Evolutionary conservation across 2,888 invertebrate species (phyloP).

Genomic region (Rhagonycha lutea): DNA sequence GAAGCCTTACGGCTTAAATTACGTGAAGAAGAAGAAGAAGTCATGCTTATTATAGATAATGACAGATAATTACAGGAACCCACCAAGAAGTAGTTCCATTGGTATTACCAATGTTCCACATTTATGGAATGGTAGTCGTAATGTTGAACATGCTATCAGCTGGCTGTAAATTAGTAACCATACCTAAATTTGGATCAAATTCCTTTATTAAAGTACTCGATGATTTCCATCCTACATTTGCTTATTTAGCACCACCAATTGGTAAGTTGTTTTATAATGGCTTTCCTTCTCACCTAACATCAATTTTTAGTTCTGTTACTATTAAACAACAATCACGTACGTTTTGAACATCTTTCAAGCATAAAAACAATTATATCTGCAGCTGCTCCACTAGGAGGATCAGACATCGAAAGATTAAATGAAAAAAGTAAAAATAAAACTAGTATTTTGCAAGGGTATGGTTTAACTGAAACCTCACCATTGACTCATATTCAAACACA

Average conservation of each 20-base stretch:
- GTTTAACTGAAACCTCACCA: conserved; percentile 73
- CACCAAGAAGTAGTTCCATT: conserved; percentile 47
- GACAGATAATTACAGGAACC: conserved; percentile 28
- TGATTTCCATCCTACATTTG: conserved; percentile 36
- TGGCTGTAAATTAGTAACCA: conserved; percentile 54
- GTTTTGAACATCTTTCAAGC: conserved; percentile 27
- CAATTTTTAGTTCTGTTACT: not conserved
- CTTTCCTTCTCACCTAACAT: not conserved
- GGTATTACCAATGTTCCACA: conserved; percentile 59
- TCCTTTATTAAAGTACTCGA: conserved; percentile 36
- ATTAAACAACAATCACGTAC: not conserved
- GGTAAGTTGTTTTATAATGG: conserved; percentile 44
- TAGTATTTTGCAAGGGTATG: conserved; percentile 55
- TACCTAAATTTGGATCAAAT: conserved; percentile 46
- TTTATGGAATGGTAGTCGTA: conserved; percentile 57
- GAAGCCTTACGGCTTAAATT: too few relatives aligned
- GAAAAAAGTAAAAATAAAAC: conserved; percentile 35
- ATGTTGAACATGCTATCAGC: conserved; percentile 50
- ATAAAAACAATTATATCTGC: conserved; percentile 54
- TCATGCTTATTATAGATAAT: not conserved
- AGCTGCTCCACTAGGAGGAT: conserved; percentile 56
- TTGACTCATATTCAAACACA: conserved; percentile 18
- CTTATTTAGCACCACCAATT: conserved; percentile 61
- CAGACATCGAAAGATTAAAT: conserved; percentile 46
- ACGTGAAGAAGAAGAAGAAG: too few relatives aligned